These are phyloP conservation scores for Hippocampus kuda DNA, from an alignment of 2,797 vertebrate species.

Conservation along the genomic window DNA sequence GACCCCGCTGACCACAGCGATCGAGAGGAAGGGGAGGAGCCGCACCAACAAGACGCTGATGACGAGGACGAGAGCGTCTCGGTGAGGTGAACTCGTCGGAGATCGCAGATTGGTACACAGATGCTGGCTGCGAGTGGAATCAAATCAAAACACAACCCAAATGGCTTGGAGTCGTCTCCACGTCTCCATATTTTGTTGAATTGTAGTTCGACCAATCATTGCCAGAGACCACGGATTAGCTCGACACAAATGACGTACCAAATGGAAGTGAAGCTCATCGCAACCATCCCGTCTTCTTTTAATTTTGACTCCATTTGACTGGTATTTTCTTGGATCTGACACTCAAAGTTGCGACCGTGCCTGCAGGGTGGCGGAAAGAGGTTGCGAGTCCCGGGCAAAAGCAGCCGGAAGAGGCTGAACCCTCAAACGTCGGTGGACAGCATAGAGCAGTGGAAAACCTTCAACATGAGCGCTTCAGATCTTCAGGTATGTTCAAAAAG, in stretches of 20 bases:
- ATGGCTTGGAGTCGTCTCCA: too few relatives aligned
- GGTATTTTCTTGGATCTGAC: neutral
- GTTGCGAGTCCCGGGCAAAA: conserved; percentile 73
- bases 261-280: too few relatives aligned
- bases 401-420: conserved; percentile 79
- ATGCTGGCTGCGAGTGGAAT: too few relatives aligned
- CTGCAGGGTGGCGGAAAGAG: conserved; percentile 65
- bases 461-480: conserved; percentile 71
- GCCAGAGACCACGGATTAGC: too few relatives aligned
- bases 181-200: too few relatives aligned
- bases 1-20: conserved; percentile 74
- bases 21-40: conserved; percentile 60
- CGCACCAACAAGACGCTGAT: conserved; percentile 74
- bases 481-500: conserved; percentile 49
- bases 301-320: neutral
- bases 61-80: conserved; percentile 77
- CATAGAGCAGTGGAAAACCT: conserved; percentile 72
- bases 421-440: conserved; percentile 78
- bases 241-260: too few relatives aligned
- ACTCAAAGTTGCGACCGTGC: conserved; percentile 11
- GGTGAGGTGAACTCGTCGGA: conserved; percentile 50
- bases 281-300: neutral
- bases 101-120: neutral
- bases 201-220: too few relatives aligned
- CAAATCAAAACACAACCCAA: too few relatives aligned